Percentiles rank a stretch among this genome's conserved stretches.
Conservation (phyloP, 2,113 vertebrate species). For the Myiopsitta monachus region DNA sequence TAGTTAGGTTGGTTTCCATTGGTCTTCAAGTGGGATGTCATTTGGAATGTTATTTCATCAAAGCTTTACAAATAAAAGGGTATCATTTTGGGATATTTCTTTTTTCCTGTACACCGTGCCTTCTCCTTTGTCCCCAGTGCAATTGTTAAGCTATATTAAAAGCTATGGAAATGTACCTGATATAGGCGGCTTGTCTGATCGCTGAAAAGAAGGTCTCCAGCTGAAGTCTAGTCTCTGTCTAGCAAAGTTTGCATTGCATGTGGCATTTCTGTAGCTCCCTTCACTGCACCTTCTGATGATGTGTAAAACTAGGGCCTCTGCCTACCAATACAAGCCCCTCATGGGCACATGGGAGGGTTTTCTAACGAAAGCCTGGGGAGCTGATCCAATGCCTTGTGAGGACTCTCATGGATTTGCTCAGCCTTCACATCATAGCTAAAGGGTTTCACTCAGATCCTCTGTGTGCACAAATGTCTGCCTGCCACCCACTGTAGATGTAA, state of each 20-base stretch:
- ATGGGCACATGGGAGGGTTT: rapidly evolving
- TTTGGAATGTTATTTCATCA: constrained; percentile 79
- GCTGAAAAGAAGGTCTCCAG: not conserved
- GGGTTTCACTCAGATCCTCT: not conserved
- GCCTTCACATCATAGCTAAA: not conserved
- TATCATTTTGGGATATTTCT: constrained; percentile 67
- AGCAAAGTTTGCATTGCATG: not conserved
- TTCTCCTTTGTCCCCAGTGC: constrained; percentile 36
- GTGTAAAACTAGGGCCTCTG: not conserved
- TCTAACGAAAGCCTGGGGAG: not conserved
- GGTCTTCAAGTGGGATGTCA: constrained; percentile 75
- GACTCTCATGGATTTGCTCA: not conserved
- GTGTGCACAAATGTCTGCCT: not conserved
- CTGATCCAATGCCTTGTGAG: not conserved
- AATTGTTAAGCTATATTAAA: not conserved
- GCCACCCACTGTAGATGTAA: not conserved
- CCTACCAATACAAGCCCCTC: not conserved
- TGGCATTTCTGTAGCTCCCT: not conserved
- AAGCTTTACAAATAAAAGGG: constrained; percentile 84
- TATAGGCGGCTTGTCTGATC: not conserved
- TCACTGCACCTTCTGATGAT: not conserved
- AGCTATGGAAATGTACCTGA: not conserved
- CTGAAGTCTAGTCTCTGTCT: not conserved
- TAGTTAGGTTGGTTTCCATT: constrained; percentile 78
- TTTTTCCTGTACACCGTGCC: constrained; percentile 59